phyloP scores from a whole-genome alignment of 2,113 vertebrate species.

The Phalacrocorax brasilianus region DNA sequence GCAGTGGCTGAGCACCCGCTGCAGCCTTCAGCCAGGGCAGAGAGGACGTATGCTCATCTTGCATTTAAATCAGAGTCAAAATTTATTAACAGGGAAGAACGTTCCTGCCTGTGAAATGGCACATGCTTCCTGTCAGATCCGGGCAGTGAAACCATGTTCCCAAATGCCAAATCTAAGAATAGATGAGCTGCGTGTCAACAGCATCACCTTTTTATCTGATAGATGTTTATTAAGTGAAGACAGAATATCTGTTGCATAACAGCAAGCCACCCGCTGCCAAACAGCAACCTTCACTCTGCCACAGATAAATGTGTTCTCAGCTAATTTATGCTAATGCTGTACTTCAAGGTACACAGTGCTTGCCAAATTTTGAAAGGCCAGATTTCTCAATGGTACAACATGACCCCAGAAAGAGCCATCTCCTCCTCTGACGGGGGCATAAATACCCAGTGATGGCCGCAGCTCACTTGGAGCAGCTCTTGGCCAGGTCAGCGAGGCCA shows the following conservation, averaged over 20 bases:
- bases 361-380: slow-evolving; percentile 1
- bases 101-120: slow-evolving; percentile 30
- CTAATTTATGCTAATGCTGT: slow-evolving; percentile 20
- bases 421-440: neutral
- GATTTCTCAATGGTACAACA: neutral
- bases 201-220: slow-evolving; percentile 36
- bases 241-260: slow-evolving; percentile 17
- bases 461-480: neutral
- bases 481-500: neutral
- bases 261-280: slow-evolving; percentile 40
- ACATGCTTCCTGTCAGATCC: neutral
- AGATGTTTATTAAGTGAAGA: slow-evolving; percentile 44
- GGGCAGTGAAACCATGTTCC: neutral
- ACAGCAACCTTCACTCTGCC: slow-evolving; percentile 25
- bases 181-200: slow-evolving; percentile 52
- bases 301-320: neutral
- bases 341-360: neutral
- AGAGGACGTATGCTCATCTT: neutral
- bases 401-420: neutral
- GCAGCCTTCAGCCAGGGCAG: neutral
- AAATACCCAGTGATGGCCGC: neutral
- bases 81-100: slow-evolving; percentile 22
- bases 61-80: slow-evolving; percentile 17
- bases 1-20: neutral
- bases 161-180: slow-evolving; percentile 62